These are phyloP conservation scores for Eustalomyia histrio DNA, from an alignment of 2,888 invertebrate species.

Conservation along the genomic window DNA sequence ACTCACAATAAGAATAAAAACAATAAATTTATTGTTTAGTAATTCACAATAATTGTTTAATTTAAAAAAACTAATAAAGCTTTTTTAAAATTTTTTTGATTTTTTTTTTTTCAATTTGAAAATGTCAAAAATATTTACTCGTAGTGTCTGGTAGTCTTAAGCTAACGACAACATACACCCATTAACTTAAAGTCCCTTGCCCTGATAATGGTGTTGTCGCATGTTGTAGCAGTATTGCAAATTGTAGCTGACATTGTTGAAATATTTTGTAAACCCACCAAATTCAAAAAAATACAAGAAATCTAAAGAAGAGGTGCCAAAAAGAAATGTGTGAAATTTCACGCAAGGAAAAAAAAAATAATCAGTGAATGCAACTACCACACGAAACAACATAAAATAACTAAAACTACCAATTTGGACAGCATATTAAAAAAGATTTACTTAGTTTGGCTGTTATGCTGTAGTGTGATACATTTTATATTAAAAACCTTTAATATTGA, in stretches of 20 bases:
- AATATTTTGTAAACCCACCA: constrained; percentile 37
- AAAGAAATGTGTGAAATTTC: constrained; percentile 58
- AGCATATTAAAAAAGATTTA: not conserved
- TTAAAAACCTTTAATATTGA: constrained; percentile 29
- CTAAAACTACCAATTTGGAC: constrained; percentile 36
- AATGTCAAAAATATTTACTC: too few species aligned
- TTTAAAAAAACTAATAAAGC: too few species aligned
- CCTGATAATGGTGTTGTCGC: too few species aligned
- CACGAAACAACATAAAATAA: not conserved
- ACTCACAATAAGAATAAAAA: too few species aligned
- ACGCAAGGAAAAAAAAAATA: constrained; percentile 26
- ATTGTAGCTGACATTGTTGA: constrained; percentile 54
- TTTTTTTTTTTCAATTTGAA: too few species aligned
- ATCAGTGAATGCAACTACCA: not conserved
- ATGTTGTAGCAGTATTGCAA: constrained; percentile 24
- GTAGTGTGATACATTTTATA: constrained; percentile 7
- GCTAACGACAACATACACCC: too few species aligned
- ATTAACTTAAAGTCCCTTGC: too few species aligned
- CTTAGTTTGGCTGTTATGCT: constrained; percentile 25
- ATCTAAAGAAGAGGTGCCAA: constrained; percentile 40
- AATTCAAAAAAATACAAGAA: constrained; percentile 4
- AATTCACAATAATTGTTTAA: too few species aligned
- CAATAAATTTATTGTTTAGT: too few species aligned
- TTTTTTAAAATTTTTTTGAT: too few species aligned
- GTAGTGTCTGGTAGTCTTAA: too few species aligned